These are phyloP conservation scores for Acrocephalus arundinaceus DNA, from an alignment of 2,113 vertebrate genomes.

Conservation along the genomic window DNA sequence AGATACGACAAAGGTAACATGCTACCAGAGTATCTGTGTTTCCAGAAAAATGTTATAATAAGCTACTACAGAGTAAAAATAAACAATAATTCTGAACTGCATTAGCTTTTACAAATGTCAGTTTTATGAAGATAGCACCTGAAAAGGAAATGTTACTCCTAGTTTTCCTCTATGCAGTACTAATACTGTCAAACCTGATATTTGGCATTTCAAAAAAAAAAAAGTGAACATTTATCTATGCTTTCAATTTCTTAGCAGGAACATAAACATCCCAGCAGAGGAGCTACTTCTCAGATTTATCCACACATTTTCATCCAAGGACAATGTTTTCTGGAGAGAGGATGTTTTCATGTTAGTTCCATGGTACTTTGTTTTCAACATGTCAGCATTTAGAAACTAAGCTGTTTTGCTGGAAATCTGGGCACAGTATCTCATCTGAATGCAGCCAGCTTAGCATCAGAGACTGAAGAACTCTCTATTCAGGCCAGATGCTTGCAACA, in stretches of 20 bases:
- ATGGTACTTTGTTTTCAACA: not conserved
- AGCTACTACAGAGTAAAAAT: not conserved
- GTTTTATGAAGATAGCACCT: not conserved
- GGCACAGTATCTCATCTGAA: not conserved
- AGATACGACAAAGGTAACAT: constrained; percentile 18
- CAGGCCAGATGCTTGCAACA: constrained; percentile 83
- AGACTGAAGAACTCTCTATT: constrained; percentile 71
- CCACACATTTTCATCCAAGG: not conserved
- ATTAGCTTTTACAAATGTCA: not conserved
- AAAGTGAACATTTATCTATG: not conserved
- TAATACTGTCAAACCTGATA: not conserved
- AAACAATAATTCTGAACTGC: not conserved
- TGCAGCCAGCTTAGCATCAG: constrained; percentile 64
- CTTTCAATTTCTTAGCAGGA: not conserved
- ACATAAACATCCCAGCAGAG: not conserved
- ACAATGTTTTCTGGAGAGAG: not conserved
- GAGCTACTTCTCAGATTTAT: not conserved
- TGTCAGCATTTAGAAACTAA: not conserved
- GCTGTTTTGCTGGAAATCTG: not conserved
- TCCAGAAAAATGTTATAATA: not conserved
- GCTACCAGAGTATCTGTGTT: not conserved
- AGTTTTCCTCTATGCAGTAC: not conserved
- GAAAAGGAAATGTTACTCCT: not conserved
- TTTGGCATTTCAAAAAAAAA: constrained; percentile 1
- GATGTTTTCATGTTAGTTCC: not conserved